phyloP scores from a whole-genome alignment of 2,888 invertebrate species.

The Gnatocerus cornutus region DNA sequence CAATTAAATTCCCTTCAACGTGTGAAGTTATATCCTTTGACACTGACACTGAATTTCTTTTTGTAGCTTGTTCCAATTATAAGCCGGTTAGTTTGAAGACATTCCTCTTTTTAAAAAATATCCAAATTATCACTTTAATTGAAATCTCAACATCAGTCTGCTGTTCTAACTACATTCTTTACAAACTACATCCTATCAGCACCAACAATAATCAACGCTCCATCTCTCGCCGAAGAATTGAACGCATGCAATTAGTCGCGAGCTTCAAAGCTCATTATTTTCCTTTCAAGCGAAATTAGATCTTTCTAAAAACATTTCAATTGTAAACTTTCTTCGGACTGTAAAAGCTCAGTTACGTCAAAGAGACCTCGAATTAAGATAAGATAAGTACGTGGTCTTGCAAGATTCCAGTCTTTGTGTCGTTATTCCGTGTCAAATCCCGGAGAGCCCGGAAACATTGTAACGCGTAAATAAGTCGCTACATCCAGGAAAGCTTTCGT shows the following conservation, averaged over 20 bases:
- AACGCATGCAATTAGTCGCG: slow-evolving; percentile 17
- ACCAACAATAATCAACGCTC: slow-evolving; percentile 19
- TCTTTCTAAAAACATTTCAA: slow-evolving; percentile 28
- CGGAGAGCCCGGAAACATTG: slow-evolving; percentile 38
- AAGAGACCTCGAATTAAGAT: slow-evolving; percentile 30
- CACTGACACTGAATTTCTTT: no score
- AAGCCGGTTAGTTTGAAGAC: no score
- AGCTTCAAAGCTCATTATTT: slow-evolving; percentile 37
- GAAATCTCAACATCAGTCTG: no score
- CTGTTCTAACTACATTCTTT: no score
- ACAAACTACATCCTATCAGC: not conserved
- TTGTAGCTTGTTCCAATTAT: no score
- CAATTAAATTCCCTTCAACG: no score
- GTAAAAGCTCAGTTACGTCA: slow-evolving; percentile 2
- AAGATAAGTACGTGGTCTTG: slow-evolving; percentile 29
- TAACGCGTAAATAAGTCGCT: slow-evolving; percentile 40
- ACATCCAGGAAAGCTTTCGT: slow-evolving; percentile 27
- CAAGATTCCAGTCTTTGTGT: slow-evolving; percentile 28
- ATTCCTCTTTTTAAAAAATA: no score
- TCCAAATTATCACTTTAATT: no score
- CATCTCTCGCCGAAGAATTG: slow-evolving; percentile 25
- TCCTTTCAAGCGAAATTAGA: slow-evolving; percentile 32
- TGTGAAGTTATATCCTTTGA: no score
- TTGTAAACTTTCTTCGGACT: slow-evolving; percentile 15
- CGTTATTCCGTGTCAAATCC: slow-evolving; percentile 30